These are phyloP conservation scores for Poecilia latipinna DNA, from an alignment of 2,113 vertebrate genomes.

Conservation along the genomic window DNA sequence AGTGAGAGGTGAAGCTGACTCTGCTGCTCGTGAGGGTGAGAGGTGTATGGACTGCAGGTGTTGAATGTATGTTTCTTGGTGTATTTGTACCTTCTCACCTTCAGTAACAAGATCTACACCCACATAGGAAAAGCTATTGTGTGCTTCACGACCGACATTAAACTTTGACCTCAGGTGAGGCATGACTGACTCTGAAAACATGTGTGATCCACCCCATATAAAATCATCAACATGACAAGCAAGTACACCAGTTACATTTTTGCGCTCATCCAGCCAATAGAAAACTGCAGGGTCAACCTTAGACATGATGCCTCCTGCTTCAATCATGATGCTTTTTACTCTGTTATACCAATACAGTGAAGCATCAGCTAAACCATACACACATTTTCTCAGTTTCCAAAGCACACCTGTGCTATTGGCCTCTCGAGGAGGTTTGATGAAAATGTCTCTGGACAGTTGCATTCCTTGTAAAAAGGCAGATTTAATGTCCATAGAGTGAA, in stretches of 20 bases:
- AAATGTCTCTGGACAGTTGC: too few relatives aligned
- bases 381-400: too few relatives aligned
- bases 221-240: neutral
- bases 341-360: neutral
- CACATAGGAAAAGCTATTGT: neutral
- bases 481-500: too few relatives aligned
- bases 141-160: neutral
- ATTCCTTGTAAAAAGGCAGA: too few relatives aligned
- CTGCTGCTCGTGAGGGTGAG: neutral
- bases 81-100: neutral
- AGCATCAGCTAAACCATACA: neutral
- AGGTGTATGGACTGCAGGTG: neutral
- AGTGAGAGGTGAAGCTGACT: neutral
- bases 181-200: neutral
- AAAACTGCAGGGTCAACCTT: neutral
- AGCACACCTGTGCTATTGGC: too few relatives aligned
- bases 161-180: neutral
- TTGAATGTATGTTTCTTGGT: neutral
- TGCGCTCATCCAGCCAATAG: neutral
- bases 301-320: neutral
- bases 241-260: neutral
- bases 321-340: neutral
- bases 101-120: neutral
- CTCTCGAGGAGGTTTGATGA: too few relatives aligned
- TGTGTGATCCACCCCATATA: neutral